Base-by-base conservation (phyloP, 2,797 vertebrate genomes). In the Strix occidentalis region DNA sequence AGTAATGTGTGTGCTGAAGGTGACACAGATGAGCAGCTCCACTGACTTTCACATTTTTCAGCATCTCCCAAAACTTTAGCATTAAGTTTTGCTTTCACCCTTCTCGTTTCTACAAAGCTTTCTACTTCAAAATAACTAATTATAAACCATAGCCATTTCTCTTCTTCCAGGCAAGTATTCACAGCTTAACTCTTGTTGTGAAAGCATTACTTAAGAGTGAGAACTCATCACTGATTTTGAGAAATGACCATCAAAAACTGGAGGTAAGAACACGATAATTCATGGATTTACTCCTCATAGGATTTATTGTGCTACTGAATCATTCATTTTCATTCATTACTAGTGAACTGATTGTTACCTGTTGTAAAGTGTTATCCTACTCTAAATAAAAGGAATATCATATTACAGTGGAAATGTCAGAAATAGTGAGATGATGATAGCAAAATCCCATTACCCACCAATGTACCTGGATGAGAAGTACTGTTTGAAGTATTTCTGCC, bases 161-260 rank as follows among this genome's bases (percentile, higher is more conserved):
- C 68, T 94, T 83, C 46, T 97, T 98, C 29, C 96, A 99, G 99
- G 98, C 98, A 18, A 98, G 97, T 78, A 99, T 99, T 97, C 98
- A 98, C 92, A 98, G 97, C 80, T 96, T 99, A 64, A 93, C 98
- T 58, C 97, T 99, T 96, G 96, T 94, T 43, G 97, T 99, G 71
- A 98, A 97, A 24, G 99, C 98, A 21, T 98, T 97, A 33, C 97
- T 99, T 85, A 95, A 80, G 53, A 98, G 98, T 94, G 97, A 97
- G 91, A 96, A 97, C 85, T 96, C 98, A 33, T 96, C 98, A 14
- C 97, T 99, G 91, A 79, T 98, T 88, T 96, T 99, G 95, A 98
- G 97, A 91, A 96, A 96, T 57, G 97, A 93, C 19, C 95, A 98
- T 95, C 97, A 97, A 93, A 98, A 58, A 91, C 97, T 98, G 97